Percentiles rank a stretch among this genome's conserved stretches.
phyloP scores from a whole-genome alignment of 1,140 invertebrate genomes.

The Parasteatoda tepidariorum region DNA sequence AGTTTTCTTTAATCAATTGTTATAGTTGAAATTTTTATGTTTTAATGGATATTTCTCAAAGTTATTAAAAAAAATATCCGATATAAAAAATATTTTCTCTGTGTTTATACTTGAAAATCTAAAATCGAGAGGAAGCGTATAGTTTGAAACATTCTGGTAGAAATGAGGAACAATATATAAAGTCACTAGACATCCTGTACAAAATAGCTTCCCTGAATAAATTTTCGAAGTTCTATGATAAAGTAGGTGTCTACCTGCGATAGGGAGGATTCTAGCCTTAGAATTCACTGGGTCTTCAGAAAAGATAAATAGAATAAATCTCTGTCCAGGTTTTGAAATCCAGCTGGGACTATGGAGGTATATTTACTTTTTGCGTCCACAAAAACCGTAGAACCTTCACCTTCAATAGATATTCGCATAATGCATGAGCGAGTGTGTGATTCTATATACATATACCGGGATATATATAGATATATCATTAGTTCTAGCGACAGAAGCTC shows the following conservation, averaged over 20 bases:
- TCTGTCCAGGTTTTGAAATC: conserved; percentile 12
- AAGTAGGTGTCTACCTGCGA: background rate
- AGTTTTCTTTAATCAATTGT: too few relatives aligned
- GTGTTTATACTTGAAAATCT: conserved; percentile 17
- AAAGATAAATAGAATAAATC: conserved; percentile 34
- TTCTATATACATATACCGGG: conserved; percentile 3
- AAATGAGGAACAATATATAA: too few relatives aligned
- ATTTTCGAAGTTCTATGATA: too few relatives aligned
- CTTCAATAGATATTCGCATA: conserved; percentile 14
- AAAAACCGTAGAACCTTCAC: background rate
- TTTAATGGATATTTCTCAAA: too few relatives aligned
- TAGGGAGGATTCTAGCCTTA: background rate
- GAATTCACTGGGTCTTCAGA: background rate
- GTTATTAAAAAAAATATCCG: too few relatives aligned
- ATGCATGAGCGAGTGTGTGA: conserved; percentile 3
- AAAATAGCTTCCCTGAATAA: conserved; percentile 24
- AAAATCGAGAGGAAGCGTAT: background rate
- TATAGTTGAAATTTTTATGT: too few relatives aligned
- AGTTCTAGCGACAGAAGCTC: background rate
- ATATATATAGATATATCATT: conserved; percentile 24
- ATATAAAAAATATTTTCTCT: too few relatives aligned
- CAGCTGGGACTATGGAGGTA: conserved; percentile 10
- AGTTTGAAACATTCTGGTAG: too few relatives aligned
- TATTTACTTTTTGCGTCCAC: conserved; percentile 17
- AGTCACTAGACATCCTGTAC: conserved; percentile 18